Evolutionary conservation across 1,140 invertebrate genomes (phyloP).

Genomic region (Penaeus japonicus): DNA sequence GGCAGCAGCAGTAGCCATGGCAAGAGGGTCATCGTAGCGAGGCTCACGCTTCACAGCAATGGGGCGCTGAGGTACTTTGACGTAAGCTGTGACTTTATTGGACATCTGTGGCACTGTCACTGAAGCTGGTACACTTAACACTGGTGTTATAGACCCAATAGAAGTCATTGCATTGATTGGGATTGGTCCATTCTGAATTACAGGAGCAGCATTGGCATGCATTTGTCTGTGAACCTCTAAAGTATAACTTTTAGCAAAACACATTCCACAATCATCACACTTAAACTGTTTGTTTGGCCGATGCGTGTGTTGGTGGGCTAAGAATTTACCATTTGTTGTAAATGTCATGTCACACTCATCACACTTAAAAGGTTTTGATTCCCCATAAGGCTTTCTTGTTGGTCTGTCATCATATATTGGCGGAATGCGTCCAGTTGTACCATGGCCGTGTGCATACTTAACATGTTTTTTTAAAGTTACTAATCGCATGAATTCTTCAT

Average conservation of each 20-base stretch:
- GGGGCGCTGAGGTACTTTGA: slow-evolving; percentile 40
- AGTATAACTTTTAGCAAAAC: slow-evolving; percentile 50
- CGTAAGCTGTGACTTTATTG: slow-evolving; percentile 20
- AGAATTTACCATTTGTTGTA: slow-evolving; percentile 49
- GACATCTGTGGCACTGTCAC: slow-evolving; percentile 40
- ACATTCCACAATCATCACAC: slow-evolving; percentile 50
- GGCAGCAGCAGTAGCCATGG: slow-evolving; percentile 48
- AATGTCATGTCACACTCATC: slow-evolving; percentile 49
- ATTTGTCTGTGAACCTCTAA: slow-evolving; percentile 48
- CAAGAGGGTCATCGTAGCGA: slow-evolving; percentile 29
- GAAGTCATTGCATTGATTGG: neutral
- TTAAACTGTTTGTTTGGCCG: slow-evolving; percentile 46
- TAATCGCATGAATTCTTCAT: slow-evolving; percentile 46
- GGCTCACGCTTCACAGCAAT: slow-evolving; percentile 27
- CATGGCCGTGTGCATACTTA: slow-evolving; percentile 45
- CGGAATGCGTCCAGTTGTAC: slow-evolving; percentile 3
- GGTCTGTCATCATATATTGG: slow-evolving; percentile 43
- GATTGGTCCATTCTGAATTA: neutral
- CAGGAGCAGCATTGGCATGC: slow-evolving; percentile 28
- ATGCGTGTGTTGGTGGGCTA: slow-evolving; percentile 45
- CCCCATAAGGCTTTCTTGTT: slow-evolving; percentile 37
- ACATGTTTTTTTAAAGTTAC: slow-evolving; percentile 53
- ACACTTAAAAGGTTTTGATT: slow-evolving; percentile 49
- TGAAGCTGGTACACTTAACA: slow-evolving; percentile 17
- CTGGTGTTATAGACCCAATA: slow-evolving; percentile 26